Evolutionary conservation across 2,113 vertebrate species (phyloP).

Genomic region (Rhinoptilus africanus): DNA sequence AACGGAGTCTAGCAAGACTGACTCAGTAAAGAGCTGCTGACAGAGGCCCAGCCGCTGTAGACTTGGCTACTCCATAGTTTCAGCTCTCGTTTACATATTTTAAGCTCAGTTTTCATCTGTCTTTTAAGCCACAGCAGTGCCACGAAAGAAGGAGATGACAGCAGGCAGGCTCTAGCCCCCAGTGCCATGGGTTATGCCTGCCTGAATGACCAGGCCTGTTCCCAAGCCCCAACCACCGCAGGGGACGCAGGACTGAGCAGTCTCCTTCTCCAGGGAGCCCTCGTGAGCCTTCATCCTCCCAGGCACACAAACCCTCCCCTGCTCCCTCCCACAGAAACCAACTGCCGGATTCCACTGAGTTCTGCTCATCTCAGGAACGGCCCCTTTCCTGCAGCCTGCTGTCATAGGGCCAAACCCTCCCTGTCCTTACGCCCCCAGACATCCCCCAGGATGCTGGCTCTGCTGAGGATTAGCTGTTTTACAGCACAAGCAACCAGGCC

Average conservation of each 20-base stretch:
- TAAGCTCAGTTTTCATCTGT: neutral
- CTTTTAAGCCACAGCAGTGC: neutral
- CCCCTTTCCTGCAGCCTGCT: neutral
- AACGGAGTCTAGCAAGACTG: neutral
- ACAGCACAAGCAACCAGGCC: neutral
- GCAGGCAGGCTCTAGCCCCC: neutral
- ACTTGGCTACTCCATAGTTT: neutral
- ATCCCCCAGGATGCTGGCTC: rapidly evolving
- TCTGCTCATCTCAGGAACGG: neutral
- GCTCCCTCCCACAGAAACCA: neutral
- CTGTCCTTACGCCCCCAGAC: neutral
- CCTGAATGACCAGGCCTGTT: neutral
- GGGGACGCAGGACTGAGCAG: neutral
- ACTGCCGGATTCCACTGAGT: neutral
- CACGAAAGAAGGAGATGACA: neutral
- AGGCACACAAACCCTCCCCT: neutral
- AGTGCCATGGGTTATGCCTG: neutral
- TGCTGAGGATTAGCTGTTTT: neutral
- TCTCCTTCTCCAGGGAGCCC: neutral
- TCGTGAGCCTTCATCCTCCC: rapidly evolving
- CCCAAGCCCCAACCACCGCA: neutral
- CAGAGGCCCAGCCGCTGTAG: neutral
- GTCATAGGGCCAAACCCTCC: neutral
- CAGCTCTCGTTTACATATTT: neutral
- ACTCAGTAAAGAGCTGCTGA: neutral